phyloP scores from a whole-genome alignment of 2,113 vertebrate species.

The Cyanoramphus novaezelandiae region DNA sequence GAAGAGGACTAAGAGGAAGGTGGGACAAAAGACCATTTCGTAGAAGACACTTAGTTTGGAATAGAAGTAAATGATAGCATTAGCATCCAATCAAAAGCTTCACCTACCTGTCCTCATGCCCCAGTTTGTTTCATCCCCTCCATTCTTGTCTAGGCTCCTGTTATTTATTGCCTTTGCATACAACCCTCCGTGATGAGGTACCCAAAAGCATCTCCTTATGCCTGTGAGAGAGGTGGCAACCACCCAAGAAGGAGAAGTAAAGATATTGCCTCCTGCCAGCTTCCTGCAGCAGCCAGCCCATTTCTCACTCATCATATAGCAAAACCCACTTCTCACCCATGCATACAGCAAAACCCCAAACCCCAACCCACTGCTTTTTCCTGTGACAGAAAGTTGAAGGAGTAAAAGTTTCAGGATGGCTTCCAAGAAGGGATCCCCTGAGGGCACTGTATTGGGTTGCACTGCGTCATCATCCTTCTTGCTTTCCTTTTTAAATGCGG shows the following conservation, averaged over 20 bases:
- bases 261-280: not conserved
- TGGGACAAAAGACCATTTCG: not conserved
- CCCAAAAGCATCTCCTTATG: not conserved
- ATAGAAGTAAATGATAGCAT: not conserved
- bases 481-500: not conserved
- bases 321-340: not conserved
- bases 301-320: not conserved
- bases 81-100: not conserved
- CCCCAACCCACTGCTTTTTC: not conserved
- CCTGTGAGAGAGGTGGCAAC: not conserved
- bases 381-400: not conserved
- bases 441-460: not conserved
- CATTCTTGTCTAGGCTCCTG: not conserved
- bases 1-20: not conserved
- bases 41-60: not conserved
- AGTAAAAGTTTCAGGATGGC: not conserved
- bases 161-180: not conserved
- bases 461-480: not conserved
- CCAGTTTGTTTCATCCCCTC: not conserved
- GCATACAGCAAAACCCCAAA: not conserved
- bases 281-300: accelerated
- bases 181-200: not conserved
- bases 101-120: not conserved
- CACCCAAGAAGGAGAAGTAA: not conserved
- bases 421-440: not conserved